A percentile compares a stretch with the other conserved stretches of the same genome.
Evolutionary conservation across 2,888 invertebrate genomes (phyloP).

Genomic region (Parascotia fuliginaria): DNA sequence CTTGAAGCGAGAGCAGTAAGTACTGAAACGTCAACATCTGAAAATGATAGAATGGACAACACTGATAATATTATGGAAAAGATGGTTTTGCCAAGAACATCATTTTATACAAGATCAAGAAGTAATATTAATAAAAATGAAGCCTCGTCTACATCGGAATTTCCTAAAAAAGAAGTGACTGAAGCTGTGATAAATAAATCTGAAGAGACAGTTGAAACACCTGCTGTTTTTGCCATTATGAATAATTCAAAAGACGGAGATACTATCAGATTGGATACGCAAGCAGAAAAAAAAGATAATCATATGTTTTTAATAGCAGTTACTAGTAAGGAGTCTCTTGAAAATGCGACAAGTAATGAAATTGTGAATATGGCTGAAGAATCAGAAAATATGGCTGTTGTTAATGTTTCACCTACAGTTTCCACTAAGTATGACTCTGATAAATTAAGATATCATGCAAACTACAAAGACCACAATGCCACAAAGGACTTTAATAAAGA

Average conservation of each 20-base stretch:
- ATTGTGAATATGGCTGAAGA: slow-evolving; percentile 53
- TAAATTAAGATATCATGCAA: slow-evolving; percentile 72
- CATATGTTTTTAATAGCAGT: slow-evolving; percentile 68
- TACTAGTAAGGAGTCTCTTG: slow-evolving; percentile 70
- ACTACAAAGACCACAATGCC: slow-evolving; percentile 62
- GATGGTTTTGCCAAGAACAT: slow-evolving; percentile 64
- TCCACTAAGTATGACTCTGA: slow-evolving; percentile 45
- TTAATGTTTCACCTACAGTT: slow-evolving; percentile 50
- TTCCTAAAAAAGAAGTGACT: slow-evolving; percentile 24
- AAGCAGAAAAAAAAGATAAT: slow-evolving; percentile 44
- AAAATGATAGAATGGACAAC: slow-evolving; percentile 37
- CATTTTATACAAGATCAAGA: slow-evolving; percentile 69
- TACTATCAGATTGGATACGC: slow-evolving; percentile 30
- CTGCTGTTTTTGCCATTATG: slow-evolving; percentile 66
- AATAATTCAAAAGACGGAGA: slow-evolving; percentile 55
- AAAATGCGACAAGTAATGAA: slow-evolving; percentile 62
- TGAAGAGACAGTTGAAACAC: slow-evolving; percentile 60
- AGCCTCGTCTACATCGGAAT: slow-evolving; percentile 47
- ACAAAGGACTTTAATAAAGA: slow-evolving; percentile 47
- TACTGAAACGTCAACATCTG: slow-evolving; percentile 44
- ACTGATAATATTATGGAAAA: slow-evolving; percentile 40
- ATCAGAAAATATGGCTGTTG: slow-evolving; percentile 54
- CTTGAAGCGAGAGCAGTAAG: slow-evolving; percentile 44
- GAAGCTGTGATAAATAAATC: slow-evolving; percentile 55
- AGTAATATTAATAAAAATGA: slow-evolving; percentile 49